These are phyloP conservation scores for Argentina silus DNA, from an alignment of 2,797 vertebrate species.

Conservation along the genomic window DNA sequence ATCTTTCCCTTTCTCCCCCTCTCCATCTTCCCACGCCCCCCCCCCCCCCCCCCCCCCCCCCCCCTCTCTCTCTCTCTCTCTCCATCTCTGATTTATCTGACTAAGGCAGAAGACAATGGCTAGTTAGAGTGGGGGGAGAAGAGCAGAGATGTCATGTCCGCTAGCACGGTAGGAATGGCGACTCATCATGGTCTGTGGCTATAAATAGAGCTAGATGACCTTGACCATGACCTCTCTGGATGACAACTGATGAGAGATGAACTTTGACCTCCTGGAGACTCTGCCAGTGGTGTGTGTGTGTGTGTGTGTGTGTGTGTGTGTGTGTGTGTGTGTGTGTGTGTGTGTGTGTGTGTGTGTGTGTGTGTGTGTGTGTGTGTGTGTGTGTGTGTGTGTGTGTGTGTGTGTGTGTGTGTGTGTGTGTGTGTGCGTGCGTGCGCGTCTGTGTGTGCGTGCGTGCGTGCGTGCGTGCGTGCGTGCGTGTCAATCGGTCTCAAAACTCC, in stretches of 20 bases:
- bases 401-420: neutral
- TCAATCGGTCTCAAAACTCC: conserved; percentile 32
- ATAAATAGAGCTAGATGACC: conserved; percentile 43
- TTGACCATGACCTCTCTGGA: conserved; percentile 45
- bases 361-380: conserved; percentile 10
- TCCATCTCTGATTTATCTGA: conserved; percentile 68
- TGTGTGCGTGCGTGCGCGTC: neutral
- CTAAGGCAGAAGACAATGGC: conserved; percentile 62
- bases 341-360: conserved; percentile 20
- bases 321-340: conserved; percentile 16
- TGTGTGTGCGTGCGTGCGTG: conserved; percentile 1
- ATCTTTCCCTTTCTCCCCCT: conserved; percentile 50
- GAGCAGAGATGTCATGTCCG: conserved; percentile 47
- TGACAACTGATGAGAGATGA: conserved; percentile 41
- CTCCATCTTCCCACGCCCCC: conserved; percentile 47
- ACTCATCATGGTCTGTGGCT: conserved; percentile 30
- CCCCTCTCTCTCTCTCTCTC: conserved; percentile 57
- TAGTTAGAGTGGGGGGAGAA: conserved; percentile 45
- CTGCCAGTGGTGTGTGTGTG: conserved; percentile 17
- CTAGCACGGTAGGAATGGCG: neutral
- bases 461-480: neutral
- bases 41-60: conserved; percentile 28
- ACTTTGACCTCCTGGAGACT: conserved; percentile 39
- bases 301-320: conserved; percentile 18
- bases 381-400: conserved; percentile 30